A percentile compares a stretch with the other conserved stretches of the same genome.
Conservation (phyloP, 2,888 invertebrate species). For the Tineola bisselliella region DNA sequence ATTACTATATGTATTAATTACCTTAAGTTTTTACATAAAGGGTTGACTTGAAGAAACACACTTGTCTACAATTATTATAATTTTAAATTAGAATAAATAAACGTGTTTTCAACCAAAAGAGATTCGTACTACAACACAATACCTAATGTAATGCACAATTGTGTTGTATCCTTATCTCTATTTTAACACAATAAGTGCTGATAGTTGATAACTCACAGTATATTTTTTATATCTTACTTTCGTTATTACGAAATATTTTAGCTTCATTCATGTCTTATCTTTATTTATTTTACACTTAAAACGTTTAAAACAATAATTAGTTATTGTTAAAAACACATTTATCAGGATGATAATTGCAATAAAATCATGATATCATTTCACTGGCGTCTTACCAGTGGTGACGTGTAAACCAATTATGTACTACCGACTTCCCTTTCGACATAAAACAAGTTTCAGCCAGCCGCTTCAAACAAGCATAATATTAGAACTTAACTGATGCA, state of each 20-base stretch:
- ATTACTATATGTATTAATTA: too few relatives aligned
- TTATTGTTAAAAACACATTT: neutral
- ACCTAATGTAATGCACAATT: slow-evolving; percentile 5
- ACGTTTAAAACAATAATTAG: neutral
- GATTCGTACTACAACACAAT: neutral
- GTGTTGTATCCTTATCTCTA: neutral
- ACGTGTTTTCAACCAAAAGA: neutral
- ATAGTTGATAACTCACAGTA: slow-evolving; percentile 7
- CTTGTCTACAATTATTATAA: too few relatives aligned
- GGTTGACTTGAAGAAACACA: too few relatives aligned
- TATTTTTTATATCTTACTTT: slow-evolving; percentile 8
- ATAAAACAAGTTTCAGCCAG: too few relatives aligned
- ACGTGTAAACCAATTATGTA: too few relatives aligned
- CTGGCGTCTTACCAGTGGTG: too few relatives aligned
- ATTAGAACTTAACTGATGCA: too few relatives aligned
- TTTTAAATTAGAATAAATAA: neutral
- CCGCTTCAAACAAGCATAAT: too few relatives aligned
- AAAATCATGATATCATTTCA: too few relatives aligned
- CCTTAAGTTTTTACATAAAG: too few relatives aligned
- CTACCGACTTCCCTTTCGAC: too few relatives aligned
- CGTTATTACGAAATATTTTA: slow-evolving; percentile 1
- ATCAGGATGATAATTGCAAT: neutral
- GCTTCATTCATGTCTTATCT: slow-evolving; percentile 3
- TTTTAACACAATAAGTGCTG: slow-evolving; percentile 9
- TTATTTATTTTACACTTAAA: slow-evolving; percentile 6